Evolutionary conservation across 2,797 vertebrate genomes (phyloP).

Genomic region (Enteromius viviparus): DNA sequence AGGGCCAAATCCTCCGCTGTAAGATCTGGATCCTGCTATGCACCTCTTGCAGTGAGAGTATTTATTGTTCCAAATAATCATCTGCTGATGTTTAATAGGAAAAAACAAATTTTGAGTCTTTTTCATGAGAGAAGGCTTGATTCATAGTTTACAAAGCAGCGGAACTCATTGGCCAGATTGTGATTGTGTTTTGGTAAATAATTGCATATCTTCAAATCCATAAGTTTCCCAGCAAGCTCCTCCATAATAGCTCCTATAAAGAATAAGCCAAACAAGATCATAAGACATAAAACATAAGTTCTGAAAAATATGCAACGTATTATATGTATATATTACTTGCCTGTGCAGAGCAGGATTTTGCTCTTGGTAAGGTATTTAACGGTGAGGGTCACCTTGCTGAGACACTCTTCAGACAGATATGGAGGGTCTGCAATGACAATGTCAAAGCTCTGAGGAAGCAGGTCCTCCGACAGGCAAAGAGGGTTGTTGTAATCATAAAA

Average conservation of each 20-base stretch:
- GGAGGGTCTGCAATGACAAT: slow-evolving; percentile 92
- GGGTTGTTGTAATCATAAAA: slow-evolving; percentile 94
- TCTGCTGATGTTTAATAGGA: background rate
- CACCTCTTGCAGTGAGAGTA: background rate
- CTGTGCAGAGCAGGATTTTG: slow-evolving; percentile 95
- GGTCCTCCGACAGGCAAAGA: slow-evolving; percentile 74
- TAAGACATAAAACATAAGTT: background rate
- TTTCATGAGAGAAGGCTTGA: slow-evolving; percentile 75
- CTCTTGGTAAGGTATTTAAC: slow-evolving; percentile 85
- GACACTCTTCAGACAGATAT: slow-evolving; percentile 92
- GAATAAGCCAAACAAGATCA: background rate
- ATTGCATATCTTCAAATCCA: slow-evolving; percentile 84
- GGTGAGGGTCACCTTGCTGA: slow-evolving; percentile 87
- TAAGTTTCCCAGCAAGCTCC: slow-evolving; percentile 78
- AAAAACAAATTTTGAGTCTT: background rate
- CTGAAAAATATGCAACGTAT: background rate
- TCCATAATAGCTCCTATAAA: slow-evolving; percentile 89
- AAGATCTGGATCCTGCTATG: slow-evolving; percentile 6
- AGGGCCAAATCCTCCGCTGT: slow-evolving; percentile 3
- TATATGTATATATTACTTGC: slow-evolving; percentile 69
- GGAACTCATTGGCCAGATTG: slow-evolving; percentile 91
- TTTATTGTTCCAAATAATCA: slow-evolving; percentile 1
- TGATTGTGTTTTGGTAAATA: slow-evolving; percentile 88
- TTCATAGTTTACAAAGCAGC: slow-evolving; percentile 90
- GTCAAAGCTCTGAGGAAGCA: slow-evolving; percentile 85